Evolutionary conservation across 2,113 vertebrate species (phyloP), one percentile per base, ranked within the genome.

Genomic region (Gopherus evgoodei): DNA sequence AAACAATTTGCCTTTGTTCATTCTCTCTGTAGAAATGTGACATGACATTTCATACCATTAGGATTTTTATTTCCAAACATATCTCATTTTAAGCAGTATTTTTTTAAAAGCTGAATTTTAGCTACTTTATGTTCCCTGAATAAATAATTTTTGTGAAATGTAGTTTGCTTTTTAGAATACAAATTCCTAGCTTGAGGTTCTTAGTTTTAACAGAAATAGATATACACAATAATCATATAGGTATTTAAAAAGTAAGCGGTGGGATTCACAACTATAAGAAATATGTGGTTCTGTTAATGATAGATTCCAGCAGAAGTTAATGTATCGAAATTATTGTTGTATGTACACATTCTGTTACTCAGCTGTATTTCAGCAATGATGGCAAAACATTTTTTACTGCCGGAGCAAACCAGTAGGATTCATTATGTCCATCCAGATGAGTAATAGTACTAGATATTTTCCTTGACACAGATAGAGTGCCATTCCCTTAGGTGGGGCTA

Each of bases 181-280:
- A 72, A 69, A 78, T 83, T 53, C 89, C 88, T 87, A 94, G 86
- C 65, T 92, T 56, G 57, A 96, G 93, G 82, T 75, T 78, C 14
- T 31, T 38, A 11, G 80, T 94, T 93, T 94, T 91, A 95, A 93
- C 86, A 91, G 92, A 96, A 97, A 95, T 7, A 96, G 94, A 31
- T 82, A 90, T 21, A 78, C 56, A 59, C n/a, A 13, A 76, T 86
- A 82, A 17, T 89, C 59, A 91, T 78, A 93, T 86, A 90, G 53
- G 47, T 91, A 76, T 85, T 97, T 95, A 96, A 91, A 89, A 90
- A 97, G 84, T 84, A 62, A 80, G 54, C n/a, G 4, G 50, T 94
- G 88, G 81, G 92, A 96, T 93, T 87, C 90, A 91, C 81, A 97
- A 93, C 72, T 94, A 79, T 2, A 59, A 59, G 44, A 94, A 91